phyloP scores from a whole-genome alignment of 2,888 invertebrate genomes.

The Bellardia bayeri region DNA sequence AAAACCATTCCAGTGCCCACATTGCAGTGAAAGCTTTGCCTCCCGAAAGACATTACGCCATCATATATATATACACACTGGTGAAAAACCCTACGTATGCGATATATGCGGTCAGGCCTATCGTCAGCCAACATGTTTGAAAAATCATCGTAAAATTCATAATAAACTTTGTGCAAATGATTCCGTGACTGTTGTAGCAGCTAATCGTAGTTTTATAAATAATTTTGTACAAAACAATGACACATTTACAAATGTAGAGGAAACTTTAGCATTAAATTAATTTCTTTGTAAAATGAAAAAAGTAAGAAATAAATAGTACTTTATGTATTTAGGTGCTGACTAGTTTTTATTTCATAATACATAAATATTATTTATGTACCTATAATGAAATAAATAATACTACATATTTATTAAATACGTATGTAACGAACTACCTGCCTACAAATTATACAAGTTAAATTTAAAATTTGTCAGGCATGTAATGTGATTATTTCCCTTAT shows the following conservation, averaged over 20 bases:
- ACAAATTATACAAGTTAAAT: too few species aligned
- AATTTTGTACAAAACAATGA: conserved; percentile 54
- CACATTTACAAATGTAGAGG: neutral
- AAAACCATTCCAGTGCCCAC: conserved; percentile 79
- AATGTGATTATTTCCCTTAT: too few species aligned
- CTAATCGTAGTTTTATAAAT: conserved; percentile 50
- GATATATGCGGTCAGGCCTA: conserved; percentile 81
- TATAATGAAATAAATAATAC: too few species aligned
- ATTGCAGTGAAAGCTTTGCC: conserved; percentile 80
- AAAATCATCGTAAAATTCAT: conserved; percentile 80
- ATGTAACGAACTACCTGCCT: too few species aligned
- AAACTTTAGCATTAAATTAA: conserved; percentile 44
- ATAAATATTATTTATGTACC: too few species aligned
- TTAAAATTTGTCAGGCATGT: too few species aligned
- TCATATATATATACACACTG: conserved; percentile 82
- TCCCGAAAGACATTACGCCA: conserved; percentile 80
- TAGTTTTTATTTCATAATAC: too few species aligned
- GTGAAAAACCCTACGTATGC: conserved; percentile 83
- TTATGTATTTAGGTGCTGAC: too few species aligned
- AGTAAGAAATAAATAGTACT: neutral
- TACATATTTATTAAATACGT: too few species aligned
- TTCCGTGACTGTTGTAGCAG: conserved; percentile 11
- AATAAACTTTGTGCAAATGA: conserved; percentile 67
- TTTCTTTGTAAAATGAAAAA: neutral
- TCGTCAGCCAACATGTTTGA: conserved; percentile 80